A percentile compares a stretch with the other conserved stretches of the same genome.
Evolutionary conservation across 2,888 invertebrate genomes (phyloP).

Genomic region (Pecten maximus): DNA sequence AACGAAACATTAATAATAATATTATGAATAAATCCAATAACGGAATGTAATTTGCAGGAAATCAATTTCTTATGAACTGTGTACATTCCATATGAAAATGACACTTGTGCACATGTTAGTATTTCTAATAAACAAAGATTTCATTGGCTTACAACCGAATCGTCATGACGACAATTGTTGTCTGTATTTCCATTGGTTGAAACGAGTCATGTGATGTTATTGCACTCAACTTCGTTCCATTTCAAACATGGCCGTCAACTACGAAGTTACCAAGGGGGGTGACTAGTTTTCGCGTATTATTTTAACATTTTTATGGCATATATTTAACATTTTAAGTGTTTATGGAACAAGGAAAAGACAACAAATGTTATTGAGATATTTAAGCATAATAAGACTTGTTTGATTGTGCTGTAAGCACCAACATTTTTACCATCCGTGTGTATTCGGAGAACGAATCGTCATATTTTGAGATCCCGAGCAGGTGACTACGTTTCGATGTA

Average conservation of each 20-base stretch:
- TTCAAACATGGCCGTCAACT: conserved; percentile 79
- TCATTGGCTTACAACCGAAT: conserved; percentile 75
- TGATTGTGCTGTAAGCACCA: conserved; percentile 21
- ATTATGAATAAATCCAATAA: neutral
- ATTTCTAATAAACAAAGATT: conserved; percentile 61
- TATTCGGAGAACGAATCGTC: neutral
- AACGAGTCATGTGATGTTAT: conserved; percentile 67
- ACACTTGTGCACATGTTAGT: conserved; percentile 51
- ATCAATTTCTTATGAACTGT: neutral
- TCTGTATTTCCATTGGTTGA: conserved; percentile 69
- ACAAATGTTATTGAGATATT: conserved; percentile 15
- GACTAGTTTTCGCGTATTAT: conserved; percentile 36
- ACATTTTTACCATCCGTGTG: conserved; percentile 32
- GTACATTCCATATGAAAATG: conserved; percentile 23
- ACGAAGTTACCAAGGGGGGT: conserved; percentile 52
- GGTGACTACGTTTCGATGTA: conserved; percentile 27
- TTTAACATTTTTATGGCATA: neutral
- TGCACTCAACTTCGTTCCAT: conserved; percentile 65
- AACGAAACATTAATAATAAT: neutral
- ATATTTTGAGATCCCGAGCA: conserved; percentile 6
- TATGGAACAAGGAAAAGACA: conserved; percentile 5
- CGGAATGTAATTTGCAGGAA: neutral
- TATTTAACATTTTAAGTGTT: neutral
- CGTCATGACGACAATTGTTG: conserved; percentile 79
- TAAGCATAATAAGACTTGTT: neutral